A percentile compares a stretch with the other conserved stretches of the same genome.
Evolutionary conservation across 2,797 vertebrate species (phyloP).

Genomic region (Botia almorhae): DNA sequence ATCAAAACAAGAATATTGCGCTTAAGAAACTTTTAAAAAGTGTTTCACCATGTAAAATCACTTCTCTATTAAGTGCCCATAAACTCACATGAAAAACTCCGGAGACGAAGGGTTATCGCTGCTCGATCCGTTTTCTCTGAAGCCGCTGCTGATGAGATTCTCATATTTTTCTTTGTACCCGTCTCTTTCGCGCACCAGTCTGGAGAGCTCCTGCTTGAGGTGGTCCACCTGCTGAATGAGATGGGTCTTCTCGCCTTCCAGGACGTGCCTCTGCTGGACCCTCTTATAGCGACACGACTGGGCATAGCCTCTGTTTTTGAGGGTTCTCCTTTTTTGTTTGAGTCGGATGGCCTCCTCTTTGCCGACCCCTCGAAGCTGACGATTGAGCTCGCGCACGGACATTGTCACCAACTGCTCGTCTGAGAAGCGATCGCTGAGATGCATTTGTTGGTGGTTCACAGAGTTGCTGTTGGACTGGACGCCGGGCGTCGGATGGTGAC

Average conservation of each 20-base stretch:
- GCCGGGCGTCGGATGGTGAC: slow-evolving; percentile 78
- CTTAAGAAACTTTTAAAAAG: slow-evolving; percentile 69
- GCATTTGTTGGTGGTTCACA: slow-evolving; percentile 81
- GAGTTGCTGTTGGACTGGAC: slow-evolving; percentile 73
- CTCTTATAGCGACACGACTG: slow-evolving; percentile 99
- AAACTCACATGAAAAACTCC: slow-evolving; percentile 99
- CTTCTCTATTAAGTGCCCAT: slow-evolving; percentile 76
- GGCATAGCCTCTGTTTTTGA: slow-evolving; percentile 98
- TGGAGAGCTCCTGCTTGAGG: slow-evolving; percentile 98
- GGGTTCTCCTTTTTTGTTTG: slow-evolving; percentile 98
- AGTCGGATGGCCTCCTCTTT: slow-evolving; percentile 98
- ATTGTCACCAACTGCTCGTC: slow-evolving; percentile 98
- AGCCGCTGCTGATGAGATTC: slow-evolving; percentile 96
- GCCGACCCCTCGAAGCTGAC: slow-evolving; percentile 96
- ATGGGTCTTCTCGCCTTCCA: slow-evolving; percentile 98
- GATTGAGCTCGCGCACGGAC: slow-evolving; percentile 96
- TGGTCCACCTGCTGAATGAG: slow-evolving; percentile 98
- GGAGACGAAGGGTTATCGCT: slow-evolving; percentile 97
- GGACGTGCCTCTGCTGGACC: slow-evolving; percentile 97
- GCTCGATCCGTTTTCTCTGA: slow-evolving; percentile 94
- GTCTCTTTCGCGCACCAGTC: slow-evolving; percentile 97
- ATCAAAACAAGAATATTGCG: slow-evolving; percentile 63
- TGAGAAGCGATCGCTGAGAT: slow-evolving; percentile 95
- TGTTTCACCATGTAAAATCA: slow-evolving; percentile 51
- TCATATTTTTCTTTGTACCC: slow-evolving; percentile 99